Conservation (phyloP, 2,888 invertebrate genomes). For the Cephus pygmeus region DNA sequence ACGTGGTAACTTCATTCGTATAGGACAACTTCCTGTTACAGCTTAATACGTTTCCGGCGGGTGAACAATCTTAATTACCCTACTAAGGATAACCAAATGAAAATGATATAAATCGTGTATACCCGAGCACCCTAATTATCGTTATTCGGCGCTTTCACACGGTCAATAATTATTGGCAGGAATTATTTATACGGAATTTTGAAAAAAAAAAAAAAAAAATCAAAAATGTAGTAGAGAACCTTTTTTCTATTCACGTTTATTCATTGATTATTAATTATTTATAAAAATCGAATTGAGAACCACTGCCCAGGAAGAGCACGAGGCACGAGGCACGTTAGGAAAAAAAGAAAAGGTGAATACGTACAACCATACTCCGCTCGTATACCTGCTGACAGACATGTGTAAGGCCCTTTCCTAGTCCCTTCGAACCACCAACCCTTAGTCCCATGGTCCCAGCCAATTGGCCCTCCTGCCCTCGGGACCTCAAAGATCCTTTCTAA, state of each 20-base stretch:
- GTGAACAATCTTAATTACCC: not conserved
- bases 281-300: not conserved
- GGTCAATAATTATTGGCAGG: not conserved
- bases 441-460: not conserved
- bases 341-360: not conserved
- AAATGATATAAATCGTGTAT: not conserved
- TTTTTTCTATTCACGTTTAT: not conserved
- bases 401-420: constrained; percentile 5
- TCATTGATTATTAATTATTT: not conserved
- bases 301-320: not conserved
- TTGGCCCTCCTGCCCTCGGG: constrained; percentile 11
- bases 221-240: not conserved
- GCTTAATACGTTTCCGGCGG: not conserved
- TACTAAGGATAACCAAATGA: not conserved
- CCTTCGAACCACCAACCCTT: not conserved
- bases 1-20: not conserved
- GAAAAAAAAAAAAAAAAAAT: not conserved
- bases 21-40: not conserved
- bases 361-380: not conserved
- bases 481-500: constrained; percentile 16
- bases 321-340: not conserved
- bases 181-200: not conserved
- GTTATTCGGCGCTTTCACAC: not conserved
- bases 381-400: constrained; percentile 22
- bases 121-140: not conserved